These are phyloP conservation scores for Drosophila kepulauana DNA, from an alignment of 1,140 invertebrate species.

Conservation along the genomic window DNA sequence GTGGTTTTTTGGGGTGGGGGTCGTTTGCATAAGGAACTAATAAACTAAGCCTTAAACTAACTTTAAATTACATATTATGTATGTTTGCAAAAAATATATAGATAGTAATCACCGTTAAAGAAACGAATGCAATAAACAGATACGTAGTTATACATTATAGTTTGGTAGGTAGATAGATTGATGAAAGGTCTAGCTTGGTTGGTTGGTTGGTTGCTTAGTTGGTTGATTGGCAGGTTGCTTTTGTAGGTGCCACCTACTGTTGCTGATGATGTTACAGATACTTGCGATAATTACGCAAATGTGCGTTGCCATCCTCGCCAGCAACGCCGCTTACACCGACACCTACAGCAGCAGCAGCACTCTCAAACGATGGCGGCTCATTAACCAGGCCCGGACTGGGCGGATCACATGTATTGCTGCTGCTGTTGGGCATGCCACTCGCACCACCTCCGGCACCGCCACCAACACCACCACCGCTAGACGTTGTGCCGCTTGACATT, in stretches of 20 bases:
- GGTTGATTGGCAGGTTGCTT: too few species aligned
- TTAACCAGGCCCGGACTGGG: constrained; percentile 69
- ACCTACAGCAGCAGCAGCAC: constrained; percentile 79
- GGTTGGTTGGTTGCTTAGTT: constrained; percentile 17
- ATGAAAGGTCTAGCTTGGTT: constrained; percentile 10
- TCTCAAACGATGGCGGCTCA: constrained; percentile 83
- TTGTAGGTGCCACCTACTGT: constrained; percentile 17
- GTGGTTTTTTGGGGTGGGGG: constrained; percentile 16
- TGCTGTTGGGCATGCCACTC: constrained; percentile 35
- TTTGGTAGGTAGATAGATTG: constrained; percentile 17
- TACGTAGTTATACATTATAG: constrained; percentile 31
- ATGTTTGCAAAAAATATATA: constrained; percentile 30
- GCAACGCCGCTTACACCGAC: constrained; percentile 55
- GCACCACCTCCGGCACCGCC: constrained; percentile 11
- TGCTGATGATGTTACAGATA: constrained; percentile 78
- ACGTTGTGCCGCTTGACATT: not conserved
- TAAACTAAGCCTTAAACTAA: constrained; percentile 63
- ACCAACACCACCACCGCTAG: not conserved
- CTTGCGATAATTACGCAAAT: constrained; percentile 84
- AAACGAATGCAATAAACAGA: constrained; percentile 41
- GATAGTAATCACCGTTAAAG: constrained; percentile 44
- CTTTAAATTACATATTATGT: constrained; percentile 69
- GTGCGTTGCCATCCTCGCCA: constrained; percentile 70
- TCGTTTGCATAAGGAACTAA: constrained; percentile 65
- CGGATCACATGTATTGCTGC: constrained; percentile 63